These are phyloP conservation scores for Dilophus febrilis DNA, from an alignment of 2,888 invertebrate species.

Conservation along the genomic window DNA sequence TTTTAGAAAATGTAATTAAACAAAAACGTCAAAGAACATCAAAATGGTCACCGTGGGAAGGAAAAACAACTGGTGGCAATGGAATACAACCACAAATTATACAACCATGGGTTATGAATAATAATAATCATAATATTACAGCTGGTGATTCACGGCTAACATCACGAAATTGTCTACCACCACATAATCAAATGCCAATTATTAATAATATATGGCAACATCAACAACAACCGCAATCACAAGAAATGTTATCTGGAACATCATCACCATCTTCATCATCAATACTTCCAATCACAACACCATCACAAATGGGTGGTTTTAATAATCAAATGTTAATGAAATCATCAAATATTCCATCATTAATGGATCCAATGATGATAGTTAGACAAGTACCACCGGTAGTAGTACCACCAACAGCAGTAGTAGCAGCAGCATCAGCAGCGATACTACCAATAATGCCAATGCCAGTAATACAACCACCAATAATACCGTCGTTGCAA, in stretches of 20 bases:
- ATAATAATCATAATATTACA: no score
- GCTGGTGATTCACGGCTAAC: no score
- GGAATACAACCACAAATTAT: background rate
- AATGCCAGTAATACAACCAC: constrained; percentile 7
- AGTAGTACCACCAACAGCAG: constrained; percentile 11
- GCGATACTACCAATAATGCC: constrained; percentile 12
- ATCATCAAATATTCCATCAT: background rate
- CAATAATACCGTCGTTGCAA: background rate
- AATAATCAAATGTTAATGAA: constrained; percentile 1
- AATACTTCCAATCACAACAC: no score
- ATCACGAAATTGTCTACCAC: no score
- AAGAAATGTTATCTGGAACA: constrained; percentile 4
- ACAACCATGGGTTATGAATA: background rate
- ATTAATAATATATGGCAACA: background rate
- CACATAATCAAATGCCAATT: background rate
- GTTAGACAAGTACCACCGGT: background rate
- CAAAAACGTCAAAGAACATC: constrained; percentile 6
- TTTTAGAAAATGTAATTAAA: constrained; percentile 1
- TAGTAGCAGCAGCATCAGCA: constrained; percentile 15
- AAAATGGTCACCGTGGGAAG: constrained; percentile 8
- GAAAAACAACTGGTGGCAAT: constrained; percentile 5
- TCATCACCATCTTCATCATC: no score
- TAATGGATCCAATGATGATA: background rate
- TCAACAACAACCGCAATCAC: background rate
- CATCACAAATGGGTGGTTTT: background rate